These are phyloP conservation scores for Asobara japonica DNA, from an alignment of 1,140 invertebrate genomes.

Conservation along the genomic window DNA sequence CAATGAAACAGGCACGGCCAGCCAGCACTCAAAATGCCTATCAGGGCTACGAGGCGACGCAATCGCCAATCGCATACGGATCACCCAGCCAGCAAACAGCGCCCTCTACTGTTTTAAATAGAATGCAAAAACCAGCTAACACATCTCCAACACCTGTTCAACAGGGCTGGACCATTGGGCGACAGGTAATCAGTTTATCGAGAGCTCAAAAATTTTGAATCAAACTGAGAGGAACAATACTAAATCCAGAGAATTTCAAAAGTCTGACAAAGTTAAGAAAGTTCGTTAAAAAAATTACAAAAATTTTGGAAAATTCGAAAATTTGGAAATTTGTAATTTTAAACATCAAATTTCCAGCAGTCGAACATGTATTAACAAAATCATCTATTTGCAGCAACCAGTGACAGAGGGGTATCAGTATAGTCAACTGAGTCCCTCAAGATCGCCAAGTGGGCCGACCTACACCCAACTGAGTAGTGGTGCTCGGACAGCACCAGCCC, in stretches of 20 bases:
- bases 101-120: conserved; percentile 67
- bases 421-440: conserved; percentile 82
- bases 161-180: conserved; percentile 69
- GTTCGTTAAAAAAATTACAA: too few species aligned
- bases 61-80: conserved; percentile 74
- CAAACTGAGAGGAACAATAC: too few species aligned
- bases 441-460: conserved; percentile 83
- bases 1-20: conserved; percentile 71
- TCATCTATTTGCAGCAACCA: conserved; percentile 51
- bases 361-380: too few species aligned
- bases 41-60: conserved; percentile 74
- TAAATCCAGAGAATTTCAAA: too few species aligned
- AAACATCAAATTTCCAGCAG: too few species aligned
- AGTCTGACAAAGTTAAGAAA: too few species aligned
- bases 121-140: conserved; percentile 75
- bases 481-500: conserved; percentile 65
- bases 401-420: conserved; percentile 77
- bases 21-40: conserved; percentile 77
- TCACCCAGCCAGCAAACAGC: conserved; percentile 68
- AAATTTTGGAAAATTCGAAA: too few species aligned
- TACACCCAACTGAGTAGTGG: conserved; percentile 85
- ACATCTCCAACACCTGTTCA: conserved; percentile 75
- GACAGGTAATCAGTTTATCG: conserved; percentile 58
- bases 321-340: too few species aligned
- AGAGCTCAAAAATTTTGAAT: too few species aligned